Evolutionary conservation across 1,140 invertebrate genomes (phyloP).

Genomic region (Condylostylus longicornis): DNA sequence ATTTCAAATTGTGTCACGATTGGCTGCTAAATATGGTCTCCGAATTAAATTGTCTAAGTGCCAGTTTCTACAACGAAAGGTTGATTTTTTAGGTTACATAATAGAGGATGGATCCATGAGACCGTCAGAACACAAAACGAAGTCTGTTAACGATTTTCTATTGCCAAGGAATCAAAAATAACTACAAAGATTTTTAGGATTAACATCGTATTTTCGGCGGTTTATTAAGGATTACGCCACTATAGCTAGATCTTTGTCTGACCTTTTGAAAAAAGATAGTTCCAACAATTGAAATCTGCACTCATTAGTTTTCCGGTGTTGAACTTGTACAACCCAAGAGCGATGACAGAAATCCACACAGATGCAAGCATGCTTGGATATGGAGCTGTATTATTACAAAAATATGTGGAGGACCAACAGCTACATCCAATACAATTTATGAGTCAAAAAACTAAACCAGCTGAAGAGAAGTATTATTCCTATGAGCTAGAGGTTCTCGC

Average conservation of each 20-base stretch:
- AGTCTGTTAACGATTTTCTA: conserved; percentile 18
- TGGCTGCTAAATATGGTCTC: neutral
- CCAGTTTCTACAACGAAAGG: conserved; percentile 10
- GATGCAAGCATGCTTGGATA: conserved; percentile 20
- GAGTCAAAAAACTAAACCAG: conserved; percentile 17
- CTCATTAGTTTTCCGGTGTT: conserved; percentile 11
- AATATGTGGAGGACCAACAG: conserved; percentile 9
- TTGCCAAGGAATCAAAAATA: conserved; percentile 14
- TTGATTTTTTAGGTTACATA: conserved; percentile 13
- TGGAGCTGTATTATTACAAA: conserved; percentile 19
- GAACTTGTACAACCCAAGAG: conserved; percentile 7
- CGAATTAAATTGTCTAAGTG: conserved; percentile 15
- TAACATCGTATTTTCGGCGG: conserved; percentile 23
- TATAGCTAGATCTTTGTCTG: conserved; percentile 14
- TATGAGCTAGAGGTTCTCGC: conserved; percentile 20
- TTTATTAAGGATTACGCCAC: conserved; percentile 17
- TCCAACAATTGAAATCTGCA: conserved; percentile 9
- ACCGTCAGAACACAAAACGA: conserved; percentile 14
- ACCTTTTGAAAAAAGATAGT: conserved; percentile 7
- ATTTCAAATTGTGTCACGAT: neutral
- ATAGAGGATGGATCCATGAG: conserved; percentile 8
- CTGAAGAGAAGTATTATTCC: conserved; percentile 17
- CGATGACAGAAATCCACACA: conserved; percentile 13
- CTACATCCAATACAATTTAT: conserved; percentile 20
- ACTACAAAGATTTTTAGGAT: conserved; percentile 20